Evolutionary conservation across 2,797 vertebrate species (phyloP), one percentile per base, ranked within the genome.

Genomic region (Pipistrellus pygmaeus): DNA sequence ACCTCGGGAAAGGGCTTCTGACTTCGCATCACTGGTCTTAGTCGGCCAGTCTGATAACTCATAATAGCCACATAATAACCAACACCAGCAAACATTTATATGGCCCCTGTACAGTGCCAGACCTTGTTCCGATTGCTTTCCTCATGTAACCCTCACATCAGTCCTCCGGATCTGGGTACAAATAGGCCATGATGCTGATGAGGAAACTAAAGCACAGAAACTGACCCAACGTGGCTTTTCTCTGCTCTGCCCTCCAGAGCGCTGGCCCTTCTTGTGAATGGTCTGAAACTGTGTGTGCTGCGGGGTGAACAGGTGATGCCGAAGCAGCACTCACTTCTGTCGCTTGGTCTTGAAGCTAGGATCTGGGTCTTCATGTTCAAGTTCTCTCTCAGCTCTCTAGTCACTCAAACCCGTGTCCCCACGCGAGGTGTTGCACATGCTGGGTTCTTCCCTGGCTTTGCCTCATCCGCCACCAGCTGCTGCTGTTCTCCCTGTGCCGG

Each of bases 301-400:
- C 51, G 20, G 46, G 23, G 1, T 38, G 62, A 38, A 1, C 11
- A 41, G 46, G 20, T 11, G 30, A 78, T 87, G 57, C 27, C 69
- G 46, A 92, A 91, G 53, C 21, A 30, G 68, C 89, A 51, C 75
- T 95, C 17, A 3, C 12, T 57, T 85, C 44, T 86, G n/a, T 62
- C 69, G 75, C 62, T 84, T 73, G 23, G 32, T 86, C 84, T 91
- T 88, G 80, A 91, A 71, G 35, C 69, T 4, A 51, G 38, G 27
- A 72, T 10, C 14, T 15, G 38, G 48, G 23, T 35, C 62, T 81
- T 44, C n/a, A 27, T 81, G 83, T 57, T 57, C 15, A 18, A 15
- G 30, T 6, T 11, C 44, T 73, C n/a, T 76, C 38, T 57, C 62
- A 44, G 77, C 38, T 44, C 77, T 73, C 48, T 32, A 12, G 46